Percentiles rank a stretch among this genome's conserved stretches.
Conservation (phyloP, 2,888 invertebrate species). For the Dryomyza anilis region DNA sequence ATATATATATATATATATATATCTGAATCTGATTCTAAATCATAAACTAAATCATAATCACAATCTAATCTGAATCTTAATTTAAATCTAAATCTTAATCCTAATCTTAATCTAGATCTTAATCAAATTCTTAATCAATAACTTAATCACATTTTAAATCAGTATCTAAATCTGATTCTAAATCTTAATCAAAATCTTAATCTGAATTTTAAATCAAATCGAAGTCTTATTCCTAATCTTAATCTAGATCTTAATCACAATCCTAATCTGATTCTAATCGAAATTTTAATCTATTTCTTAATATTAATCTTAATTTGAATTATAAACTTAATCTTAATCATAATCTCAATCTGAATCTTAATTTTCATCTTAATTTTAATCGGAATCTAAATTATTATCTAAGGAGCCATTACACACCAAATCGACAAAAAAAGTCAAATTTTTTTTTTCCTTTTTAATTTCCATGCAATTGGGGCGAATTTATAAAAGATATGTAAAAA, state of each 20-base stretch:
- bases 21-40: background rate
- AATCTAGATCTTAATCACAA: slow-evolving; percentile 4
- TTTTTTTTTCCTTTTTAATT: no score
- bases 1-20: no score
- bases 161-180: background rate
- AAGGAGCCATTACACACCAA: no score
- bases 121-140: background rate
- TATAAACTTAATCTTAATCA: background rate
- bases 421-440: no score
- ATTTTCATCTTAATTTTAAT: background rate
- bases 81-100: background rate
- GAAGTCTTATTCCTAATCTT: background rate
- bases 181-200: slow-evolving; percentile 1
- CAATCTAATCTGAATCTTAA: slow-evolving; percentile 1
- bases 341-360: background rate
- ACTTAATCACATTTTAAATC: slow-evolving; percentile 4
- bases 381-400: background rate
- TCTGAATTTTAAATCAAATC: background rate
- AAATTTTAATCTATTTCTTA: no score
- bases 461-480: no score
- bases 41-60: background rate
- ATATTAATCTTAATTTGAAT: background rate
- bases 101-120: background rate
- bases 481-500: no score
- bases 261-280: background rate